Base-by-base conservation (phyloP, 2,113 vertebrate species). In the Ia io region DNA sequence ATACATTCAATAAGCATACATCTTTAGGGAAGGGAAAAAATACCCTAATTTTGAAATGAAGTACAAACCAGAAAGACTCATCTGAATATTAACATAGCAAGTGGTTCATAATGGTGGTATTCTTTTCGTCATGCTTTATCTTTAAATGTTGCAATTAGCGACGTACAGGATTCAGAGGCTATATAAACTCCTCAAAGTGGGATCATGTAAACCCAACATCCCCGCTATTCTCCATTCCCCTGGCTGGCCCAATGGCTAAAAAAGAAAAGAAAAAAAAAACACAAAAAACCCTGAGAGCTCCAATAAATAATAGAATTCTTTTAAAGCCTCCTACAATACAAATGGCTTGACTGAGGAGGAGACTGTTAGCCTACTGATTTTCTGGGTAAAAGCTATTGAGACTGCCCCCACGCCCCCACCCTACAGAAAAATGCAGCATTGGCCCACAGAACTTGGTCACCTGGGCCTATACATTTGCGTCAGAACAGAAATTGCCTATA, bases 401-500 rank as follows among this genome's bases (percentile, higher is more conserved):
- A 69, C 17, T 42, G 18, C 71, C 47, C 65, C 56, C 56, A 94
- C 40, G 49, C 23, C 95, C 97, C 86, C 87, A 11, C 35, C 88
- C 71, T 77, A 70, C 94, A 88, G 94, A 94, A 97, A 97, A 96
- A 74, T 56, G 83, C 82, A 97, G 83, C 79, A 63, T 73, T 92
- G 92, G 92, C 87, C 96, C 93, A 93, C 82, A 94, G 90, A 97
- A 67, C 92, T 96, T 85, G 94, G 95, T 93, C 88, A 93, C 77
- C 69, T 23, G 74, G 96, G 86, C 1, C 2, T 9, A 96, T 94
- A 94, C 89, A 92, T 98, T 95, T 90, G 84, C 95, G 97, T 98
- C 97, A 98, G 95, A 96, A 94, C 94, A 98, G 90, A 94, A 97
- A 97, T 71, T 92, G 93, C 95, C 98, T 97, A 97, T 98, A 97